Percentiles rank a stretch among this genome's conserved stretches.
These are phyloP conservation scores for Psococerastis gibbosa DNA, from an alignment of 2,888 invertebrate genomes.

Conservation along the genomic window DNA sequence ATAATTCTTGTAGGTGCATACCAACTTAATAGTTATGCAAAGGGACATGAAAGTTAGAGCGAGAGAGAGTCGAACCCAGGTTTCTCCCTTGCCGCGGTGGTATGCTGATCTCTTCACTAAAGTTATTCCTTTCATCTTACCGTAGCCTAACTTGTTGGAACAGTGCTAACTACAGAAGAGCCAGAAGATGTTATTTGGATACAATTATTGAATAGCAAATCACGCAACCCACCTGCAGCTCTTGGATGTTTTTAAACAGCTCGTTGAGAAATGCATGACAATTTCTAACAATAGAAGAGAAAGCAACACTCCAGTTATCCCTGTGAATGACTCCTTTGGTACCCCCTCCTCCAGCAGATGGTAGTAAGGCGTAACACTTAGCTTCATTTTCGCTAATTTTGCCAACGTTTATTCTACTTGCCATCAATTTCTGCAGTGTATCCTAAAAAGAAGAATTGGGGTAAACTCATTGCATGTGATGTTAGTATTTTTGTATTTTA, in stretches of 20 bases:
- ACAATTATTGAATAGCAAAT: too few species aligned
- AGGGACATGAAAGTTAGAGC: too few species aligned
- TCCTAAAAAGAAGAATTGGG: constrained; percentile 1
- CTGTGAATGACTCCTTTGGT: background rate
- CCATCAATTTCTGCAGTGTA: background rate
- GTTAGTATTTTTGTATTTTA: too few species aligned
- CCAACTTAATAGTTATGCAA: too few species aligned
- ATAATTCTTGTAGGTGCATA: too few species aligned
- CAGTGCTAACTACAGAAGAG: too few species aligned
- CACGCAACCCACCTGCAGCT: background rate
- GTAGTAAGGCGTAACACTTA: background rate
- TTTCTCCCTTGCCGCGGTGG: too few species aligned
- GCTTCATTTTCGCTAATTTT: background rate
- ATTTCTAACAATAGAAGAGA: background rate
- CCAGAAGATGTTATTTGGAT: too few species aligned
- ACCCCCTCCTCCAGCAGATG: constrained; percentile 2
- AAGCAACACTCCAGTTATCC: background rate
- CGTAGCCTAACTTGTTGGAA: too few species aligned
- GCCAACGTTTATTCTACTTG: background rate
- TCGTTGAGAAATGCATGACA: background rate
- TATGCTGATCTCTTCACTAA: background rate
- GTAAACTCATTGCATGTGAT: too few species aligned
- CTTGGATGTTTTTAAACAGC: background rate
- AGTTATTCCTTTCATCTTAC: background rate
- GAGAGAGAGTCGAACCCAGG: too few species aligned